Percentiles rank a stretch among this genome's conserved stretches.
Evolutionary conservation across 2,888 invertebrate genomes (phyloP).

Genomic region (Nipponacmea schrenckii): DNA sequence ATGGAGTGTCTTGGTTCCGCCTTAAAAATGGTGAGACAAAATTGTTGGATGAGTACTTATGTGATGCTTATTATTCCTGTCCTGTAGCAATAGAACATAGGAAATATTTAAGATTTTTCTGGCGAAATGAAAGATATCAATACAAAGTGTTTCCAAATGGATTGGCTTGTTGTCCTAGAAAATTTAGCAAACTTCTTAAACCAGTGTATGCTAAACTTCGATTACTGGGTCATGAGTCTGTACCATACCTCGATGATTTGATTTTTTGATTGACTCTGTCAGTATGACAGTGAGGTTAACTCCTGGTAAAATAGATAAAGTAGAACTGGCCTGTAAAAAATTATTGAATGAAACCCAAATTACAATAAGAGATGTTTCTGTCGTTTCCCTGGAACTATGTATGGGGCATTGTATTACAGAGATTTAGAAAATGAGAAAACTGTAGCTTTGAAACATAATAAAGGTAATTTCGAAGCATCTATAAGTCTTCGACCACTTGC

Average conservation of each 20-base stretch:
- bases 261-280: not conserved
- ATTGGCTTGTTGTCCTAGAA: constrained; percentile 3
- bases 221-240: not conserved
- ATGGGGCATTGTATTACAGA: constrained; percentile 20
- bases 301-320: not conserved
- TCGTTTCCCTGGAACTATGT: constrained; percentile 7
- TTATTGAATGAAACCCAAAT: not conserved
- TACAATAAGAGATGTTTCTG: constrained; percentile 12
- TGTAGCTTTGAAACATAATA: constrained; percentile 17
- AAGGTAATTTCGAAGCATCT: constrained; percentile 19
- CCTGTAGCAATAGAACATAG: not conserved
- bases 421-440: constrained; percentile 18
- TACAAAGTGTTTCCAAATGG: not conserved
- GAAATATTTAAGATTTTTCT: constrained; percentile 1
- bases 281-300: not conserved
- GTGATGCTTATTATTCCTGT: constrained; percentile 2
- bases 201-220: constrained; percentile 2
- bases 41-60: not conserved
- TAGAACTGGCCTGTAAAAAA: not conserved
- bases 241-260: constrained; percentile 14
- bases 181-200: constrained; percentile 2
- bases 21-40: not conserved
- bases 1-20: not conserved
- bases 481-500: not conserved
- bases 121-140: not conserved